A percentile compares a stretch with the other conserved stretches of the same genome.
These are phyloP conservation scores for Xerus inauris DNA, from an alignment of 2,113 vertebrate species.

Conservation along the genomic window DNA sequence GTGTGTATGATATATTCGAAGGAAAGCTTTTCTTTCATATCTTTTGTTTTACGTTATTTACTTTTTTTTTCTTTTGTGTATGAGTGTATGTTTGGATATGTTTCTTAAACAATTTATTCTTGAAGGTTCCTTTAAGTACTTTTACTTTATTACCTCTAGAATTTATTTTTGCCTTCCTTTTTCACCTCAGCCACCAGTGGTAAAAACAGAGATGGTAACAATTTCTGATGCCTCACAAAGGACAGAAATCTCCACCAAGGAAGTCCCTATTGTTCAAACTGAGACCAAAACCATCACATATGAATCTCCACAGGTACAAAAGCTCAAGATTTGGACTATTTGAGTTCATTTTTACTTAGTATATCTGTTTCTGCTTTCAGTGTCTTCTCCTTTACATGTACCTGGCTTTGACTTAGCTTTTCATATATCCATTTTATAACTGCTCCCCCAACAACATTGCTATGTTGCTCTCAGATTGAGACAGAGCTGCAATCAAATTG, in stretches of 20 bases:
- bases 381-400: not conserved
- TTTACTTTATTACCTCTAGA: conserved; percentile 67
- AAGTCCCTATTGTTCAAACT: conserved; percentile 99
- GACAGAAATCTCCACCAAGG: conserved; percentile 98
- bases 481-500: not conserved
- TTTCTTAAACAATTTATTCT: not conserved
- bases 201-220: conserved; percentile 99
- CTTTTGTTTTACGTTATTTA: conserved; percentile 52
- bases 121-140: conserved; percentile 67
- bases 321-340: not conserved
- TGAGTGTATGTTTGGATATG: conserved; percentile 67
- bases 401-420: conserved; percentile 7
- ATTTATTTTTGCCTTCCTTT: conserved; percentile 85
- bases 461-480: not conserved
- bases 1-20: not conserved
- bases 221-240: conserved; percentile 99
- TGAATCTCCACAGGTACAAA: conserved; percentile 95
- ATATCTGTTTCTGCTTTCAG: not conserved
- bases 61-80: conserved; percentile 72
- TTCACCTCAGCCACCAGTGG: conserved; percentile 95
- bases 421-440: not conserved
- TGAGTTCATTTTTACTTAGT: not conserved
- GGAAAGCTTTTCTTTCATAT: conserved; percentile 27
- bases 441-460: not conserved
- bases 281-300: conserved; percentile 99